Base-by-base conservation (phyloP, 2,888 invertebrate genomes). In the Craniophora ligustri region DNA sequence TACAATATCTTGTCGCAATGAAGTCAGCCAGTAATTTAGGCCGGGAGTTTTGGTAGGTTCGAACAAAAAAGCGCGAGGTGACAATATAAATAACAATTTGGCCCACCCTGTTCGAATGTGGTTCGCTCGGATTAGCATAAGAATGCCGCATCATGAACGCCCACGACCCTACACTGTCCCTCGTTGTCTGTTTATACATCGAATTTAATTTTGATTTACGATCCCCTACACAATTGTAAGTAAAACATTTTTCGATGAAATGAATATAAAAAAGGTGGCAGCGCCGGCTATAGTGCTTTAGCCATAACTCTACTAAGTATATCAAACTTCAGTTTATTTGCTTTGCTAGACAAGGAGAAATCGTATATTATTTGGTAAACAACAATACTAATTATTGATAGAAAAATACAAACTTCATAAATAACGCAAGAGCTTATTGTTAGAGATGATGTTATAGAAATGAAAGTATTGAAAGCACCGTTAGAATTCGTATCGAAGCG, bases 1-100 rank as follows among this genome's bases (percentile, higher is more conserved):
- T 18, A 34, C 40, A 48, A 56, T 65, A 61, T 62, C 49, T 54
- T 53, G 44, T 56, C 57, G 76, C 78, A 76, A 84, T 85, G 84
- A 85, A 84, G 78, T 86, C 85, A 83, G 78, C 74, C 77, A 72
- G 85, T 84, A 87, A 88, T 90, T 88, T 87, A 84, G 81, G 65
- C 68, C 69, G 46, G 34, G 38, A 72, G 78, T 78, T 87, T 86
- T 81, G 81, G 86, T 86, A 78, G 79, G 75, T 81, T 71, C 65
- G 71, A 71, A 82, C 81, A 91, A 91, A 91, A 89, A 91, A 87
- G 81, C 81, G 81, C 80, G 86, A 92, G 89, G 91, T 92, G 92
- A 92, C 92, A 92, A 91, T 90, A 92, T 92, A 92, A 93, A 93
- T 92, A 93, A 93, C 92, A 92, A 92, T 93, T 93, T 92, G 88